These are phyloP conservation scores for Xenentodon cancila DNA, from an alignment of 2,797 vertebrate species.

Conservation along the genomic window DNA sequence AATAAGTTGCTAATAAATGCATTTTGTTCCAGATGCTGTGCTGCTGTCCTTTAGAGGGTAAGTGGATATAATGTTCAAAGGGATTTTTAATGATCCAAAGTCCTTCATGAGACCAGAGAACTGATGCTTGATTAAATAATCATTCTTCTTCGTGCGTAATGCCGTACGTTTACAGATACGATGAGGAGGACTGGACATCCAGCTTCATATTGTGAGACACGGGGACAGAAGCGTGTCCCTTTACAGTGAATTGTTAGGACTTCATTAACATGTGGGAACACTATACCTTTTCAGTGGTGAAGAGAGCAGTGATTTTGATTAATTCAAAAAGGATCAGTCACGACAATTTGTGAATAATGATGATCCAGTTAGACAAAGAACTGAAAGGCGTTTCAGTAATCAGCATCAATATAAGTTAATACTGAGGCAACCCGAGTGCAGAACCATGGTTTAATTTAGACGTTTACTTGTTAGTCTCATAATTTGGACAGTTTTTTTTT, in stretches of 20 bases:
- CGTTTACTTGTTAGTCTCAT: conserved; percentile 17
- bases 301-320: conserved; percentile 27
- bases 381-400: conserved; percentile 37
- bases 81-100: neutral
- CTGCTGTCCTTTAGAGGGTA: neutral
- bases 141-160: neutral
- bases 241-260: neutral
- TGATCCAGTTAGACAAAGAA: conserved; percentile 30
- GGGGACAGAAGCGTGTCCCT: neutral
- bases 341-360: conserved; percentile 23
- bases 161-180: neutral
- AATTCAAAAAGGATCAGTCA: conserved; percentile 36
- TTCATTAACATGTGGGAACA: conserved; percentile 19
- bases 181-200: conserved; percentile 1
- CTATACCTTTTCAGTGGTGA: conserved; percentile 17
- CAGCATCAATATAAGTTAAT: conserved; percentile 42
- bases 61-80: conserved; percentile 1
- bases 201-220: neutral
- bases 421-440: conserved; percentile 17
- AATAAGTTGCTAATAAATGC: neutral
- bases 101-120: neutral
- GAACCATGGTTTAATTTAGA: conserved; percentile 19
- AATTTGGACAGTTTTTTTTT: conserved; percentile 17
- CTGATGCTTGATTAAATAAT: neutral
- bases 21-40: neutral